Conservation (phyloP, 2,113 vertebrate genomes). For the Pelmatolapia mariae region DNA sequence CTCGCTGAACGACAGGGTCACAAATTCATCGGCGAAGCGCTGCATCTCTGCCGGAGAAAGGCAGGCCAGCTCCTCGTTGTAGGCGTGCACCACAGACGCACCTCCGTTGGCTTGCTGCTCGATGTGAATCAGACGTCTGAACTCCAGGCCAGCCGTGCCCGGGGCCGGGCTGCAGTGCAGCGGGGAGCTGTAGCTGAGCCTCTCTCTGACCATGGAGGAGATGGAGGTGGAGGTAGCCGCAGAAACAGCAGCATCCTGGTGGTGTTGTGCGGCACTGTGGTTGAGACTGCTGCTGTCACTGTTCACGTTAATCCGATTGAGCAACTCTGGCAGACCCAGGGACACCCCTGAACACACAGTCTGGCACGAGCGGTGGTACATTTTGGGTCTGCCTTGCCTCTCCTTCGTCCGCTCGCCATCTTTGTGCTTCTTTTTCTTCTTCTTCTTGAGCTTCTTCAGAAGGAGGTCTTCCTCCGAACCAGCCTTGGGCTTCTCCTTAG, state of each 20-base stretch:
- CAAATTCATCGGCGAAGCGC: constrained; percentile 79
- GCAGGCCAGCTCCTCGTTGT: constrained; percentile 52
- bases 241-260: constrained; percentile 32
- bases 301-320: constrained; percentile 57
- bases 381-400: constrained; percentile 56
- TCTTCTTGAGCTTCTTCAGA: constrained; percentile 67
- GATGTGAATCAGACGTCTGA: constrained; percentile 54
- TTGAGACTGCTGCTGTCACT: constrained; percentile 27
- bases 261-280: neutral
- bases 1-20: constrained; percentile 90
- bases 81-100: constrained; percentile 58
- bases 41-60: constrained; percentile 60
- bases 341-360: constrained; percentile 58
- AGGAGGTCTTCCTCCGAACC: constrained; percentile 58
- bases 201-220: constrained; percentile 43
- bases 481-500: constrained; percentile 44
- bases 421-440: constrained; percentile 75
- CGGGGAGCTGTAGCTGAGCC: constrained; percentile 49
- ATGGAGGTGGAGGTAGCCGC: constrained; percentile 14
- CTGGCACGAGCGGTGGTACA: constrained; percentile 65
- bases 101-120: constrained; percentile 68
- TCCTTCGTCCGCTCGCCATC: constrained; percentile 59
- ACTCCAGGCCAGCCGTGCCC: constrained; percentile 47
- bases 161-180: constrained; percentile 33
- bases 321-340: constrained; percentile 47